A percentile compares a stretch with the other conserved stretches of the same genome.
These are phyloP conservation scores for Calameuta filiformis DNA, from an alignment of 2,888 invertebrate species.

Conservation along the genomic window DNA sequence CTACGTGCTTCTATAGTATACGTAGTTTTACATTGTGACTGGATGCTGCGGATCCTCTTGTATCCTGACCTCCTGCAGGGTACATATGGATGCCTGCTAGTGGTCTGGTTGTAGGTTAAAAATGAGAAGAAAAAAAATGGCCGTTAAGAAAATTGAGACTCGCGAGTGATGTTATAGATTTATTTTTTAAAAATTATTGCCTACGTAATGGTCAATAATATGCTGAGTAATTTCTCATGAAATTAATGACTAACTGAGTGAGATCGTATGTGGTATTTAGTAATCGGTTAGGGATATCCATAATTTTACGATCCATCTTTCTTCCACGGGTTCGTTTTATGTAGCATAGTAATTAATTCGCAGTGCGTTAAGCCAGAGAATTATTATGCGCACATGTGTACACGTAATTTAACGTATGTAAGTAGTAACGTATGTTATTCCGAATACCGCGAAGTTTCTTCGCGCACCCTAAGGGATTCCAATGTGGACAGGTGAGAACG, in stretches of 20 bases:
- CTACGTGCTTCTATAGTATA: neutral
- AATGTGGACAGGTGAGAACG: neutral
- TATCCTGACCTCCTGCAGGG: neutral
- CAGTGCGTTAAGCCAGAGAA: neutral
- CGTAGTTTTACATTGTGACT: neutral
- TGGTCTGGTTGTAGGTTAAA: neutral
- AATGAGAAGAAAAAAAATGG: neutral
- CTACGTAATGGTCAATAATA: neutral
- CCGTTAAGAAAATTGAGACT: neutral
- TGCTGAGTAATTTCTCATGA: neutral
- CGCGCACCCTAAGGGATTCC: neutral
- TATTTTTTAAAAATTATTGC: neutral
- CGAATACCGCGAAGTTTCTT: neutral
- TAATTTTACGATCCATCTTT: neutral
- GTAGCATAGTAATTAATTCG: neutral
- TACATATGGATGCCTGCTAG: neutral
- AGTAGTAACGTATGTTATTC: neutral
- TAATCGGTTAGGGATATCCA: neutral
- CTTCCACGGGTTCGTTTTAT: neutral
- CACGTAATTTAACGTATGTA: neutral
- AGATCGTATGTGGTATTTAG: neutral
- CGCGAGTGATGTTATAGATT: neutral
- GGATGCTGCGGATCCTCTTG: neutral
- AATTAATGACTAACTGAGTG: neutral
- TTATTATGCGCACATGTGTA: neutral